Conservation (phyloP, 37 sponge, comb jelly and placozoan species). For the Halisarca cf. caerulea region DNA sequence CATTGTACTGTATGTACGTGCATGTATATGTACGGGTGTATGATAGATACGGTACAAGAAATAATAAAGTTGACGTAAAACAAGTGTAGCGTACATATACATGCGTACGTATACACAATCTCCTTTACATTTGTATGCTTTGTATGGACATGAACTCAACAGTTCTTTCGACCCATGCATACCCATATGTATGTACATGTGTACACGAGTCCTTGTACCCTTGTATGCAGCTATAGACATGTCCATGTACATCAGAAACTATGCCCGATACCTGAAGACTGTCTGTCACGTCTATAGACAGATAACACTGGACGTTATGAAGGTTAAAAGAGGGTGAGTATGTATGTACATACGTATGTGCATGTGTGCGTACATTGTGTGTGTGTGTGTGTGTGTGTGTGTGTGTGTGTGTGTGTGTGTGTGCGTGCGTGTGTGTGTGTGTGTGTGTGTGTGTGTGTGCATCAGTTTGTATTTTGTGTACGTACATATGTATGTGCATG, state of each 20-base stretch:
- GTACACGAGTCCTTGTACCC: not conserved
- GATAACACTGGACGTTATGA: slow-evolving; percentile 66
- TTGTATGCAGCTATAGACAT: slow-evolving; percentile 55
- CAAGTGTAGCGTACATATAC: too few species aligned
- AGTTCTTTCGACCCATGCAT: too few species aligned
- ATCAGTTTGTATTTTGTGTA: not conserved
- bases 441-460: not conserved
- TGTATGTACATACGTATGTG: not conserved
- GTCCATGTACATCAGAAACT: slow-evolving; percentile 71
- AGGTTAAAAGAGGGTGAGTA: slow-evolving; percentile 13
- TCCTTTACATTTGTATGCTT: too few species aligned
- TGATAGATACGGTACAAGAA: too few species aligned
- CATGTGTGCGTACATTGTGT: not conserved
- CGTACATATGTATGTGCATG: not conserved
- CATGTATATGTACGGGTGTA: not conserved
- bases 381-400: too few species aligned
- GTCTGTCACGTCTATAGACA: slow-evolving; percentile 54
- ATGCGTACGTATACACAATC: too few species aligned
- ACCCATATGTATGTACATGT: not conserved
- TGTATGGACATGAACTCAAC: too few species aligned
- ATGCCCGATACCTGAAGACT: slow-evolving; percentile 61
- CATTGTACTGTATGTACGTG: not conserved
- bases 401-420: not conserved
- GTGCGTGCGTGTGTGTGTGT: not conserved
- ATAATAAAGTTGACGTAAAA: too few species aligned